A percentile compares a stretch with the other conserved stretches of the same genome.
Conservation (phyloP, 2,113 vertebrate genomes). For the Anoura caudifer region DNA sequence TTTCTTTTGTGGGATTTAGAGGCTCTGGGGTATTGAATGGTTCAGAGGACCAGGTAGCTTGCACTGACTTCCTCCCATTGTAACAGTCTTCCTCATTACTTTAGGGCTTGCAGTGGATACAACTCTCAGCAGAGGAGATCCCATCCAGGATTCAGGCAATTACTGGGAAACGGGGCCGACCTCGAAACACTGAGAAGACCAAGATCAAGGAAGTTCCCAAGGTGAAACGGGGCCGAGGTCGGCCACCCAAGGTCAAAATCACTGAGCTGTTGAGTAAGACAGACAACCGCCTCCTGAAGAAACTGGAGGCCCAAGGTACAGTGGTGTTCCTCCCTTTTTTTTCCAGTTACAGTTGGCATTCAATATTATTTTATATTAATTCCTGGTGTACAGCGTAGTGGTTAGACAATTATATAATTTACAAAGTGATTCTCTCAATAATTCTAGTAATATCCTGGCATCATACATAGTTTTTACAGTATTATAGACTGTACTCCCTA, state of each 20-base stretch:
- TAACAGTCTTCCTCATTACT: neutral
- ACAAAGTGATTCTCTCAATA: neutral
- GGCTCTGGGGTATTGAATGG: neutral
- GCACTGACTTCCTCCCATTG: neutral
- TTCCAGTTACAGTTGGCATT: neutral
- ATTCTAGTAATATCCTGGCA: neutral
- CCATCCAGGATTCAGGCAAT: conserved; percentile 97
- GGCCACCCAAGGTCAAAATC: conserved; percentile 92
- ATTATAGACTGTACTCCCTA: neutral
- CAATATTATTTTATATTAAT: neutral
- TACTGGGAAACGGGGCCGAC: conserved; percentile 94
- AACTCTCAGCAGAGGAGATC: conserved; percentile 92
- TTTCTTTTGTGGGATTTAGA: neutral
- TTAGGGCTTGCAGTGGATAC: conserved; percentile 91
- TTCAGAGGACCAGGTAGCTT: neutral
- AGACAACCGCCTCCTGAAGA: conserved; percentile 88
- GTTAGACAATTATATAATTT: neutral
- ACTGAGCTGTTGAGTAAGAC: conserved; percentile 91
- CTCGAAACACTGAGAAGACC: conserved; percentile 91
- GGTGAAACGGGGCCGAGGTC: conserved; percentile 85
- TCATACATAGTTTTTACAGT: neutral
- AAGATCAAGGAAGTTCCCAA: conserved; percentile 79
- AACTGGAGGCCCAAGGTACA: conserved; percentile 91
- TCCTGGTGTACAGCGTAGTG: neutral
- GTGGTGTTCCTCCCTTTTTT: neutral